These are phyloP conservation scores for Drosophila teissieri DNA, from an alignment of 1,140 invertebrate genomes.

Conservation along the genomic window DNA sequence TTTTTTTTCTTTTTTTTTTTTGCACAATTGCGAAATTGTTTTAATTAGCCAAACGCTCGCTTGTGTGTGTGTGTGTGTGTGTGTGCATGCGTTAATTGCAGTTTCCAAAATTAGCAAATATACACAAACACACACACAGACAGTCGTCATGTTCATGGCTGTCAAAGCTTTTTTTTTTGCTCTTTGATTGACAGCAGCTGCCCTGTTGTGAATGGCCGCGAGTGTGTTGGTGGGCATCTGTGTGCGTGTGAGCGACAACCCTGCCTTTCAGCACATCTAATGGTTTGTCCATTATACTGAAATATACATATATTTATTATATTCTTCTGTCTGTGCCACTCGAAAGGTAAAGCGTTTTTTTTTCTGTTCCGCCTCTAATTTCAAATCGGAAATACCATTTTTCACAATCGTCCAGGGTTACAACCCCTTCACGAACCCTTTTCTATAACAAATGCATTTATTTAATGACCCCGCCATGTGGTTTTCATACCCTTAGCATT, in stretches of 20 bases:
- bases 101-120: constrained; percentile 55
- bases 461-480: not conserved
- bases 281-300: constrained; percentile 12
- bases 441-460: not conserved
- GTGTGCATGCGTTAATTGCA: constrained; percentile 67
- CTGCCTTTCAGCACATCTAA: constrained; percentile 19
- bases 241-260: constrained; percentile 16
- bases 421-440: not conserved
- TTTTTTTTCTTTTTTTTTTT: constrained; percentile 49
- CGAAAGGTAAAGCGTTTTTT: constrained; percentile 13
- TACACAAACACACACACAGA: constrained; percentile 6
- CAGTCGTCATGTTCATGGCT: constrained; percentile 25
- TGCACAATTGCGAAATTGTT: constrained; percentile 69
- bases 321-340: not conserved
- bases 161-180: constrained; percentile 23
- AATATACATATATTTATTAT: not conserved
- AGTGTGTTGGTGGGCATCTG: constrained; percentile 15
- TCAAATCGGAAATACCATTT: constrained; percentile 2
- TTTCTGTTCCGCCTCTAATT: constrained; percentile 6
- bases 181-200: constrained; percentile 50
- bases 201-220: constrained; percentile 9
- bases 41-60: constrained; percentile 56
- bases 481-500: not conserved
- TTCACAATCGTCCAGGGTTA: not conserved
- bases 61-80: constrained; percentile 9